Evolutionary conservation across 2,113 vertebrate genomes (phyloP).

Genomic region (Gallinago paraguaiae): DNA sequence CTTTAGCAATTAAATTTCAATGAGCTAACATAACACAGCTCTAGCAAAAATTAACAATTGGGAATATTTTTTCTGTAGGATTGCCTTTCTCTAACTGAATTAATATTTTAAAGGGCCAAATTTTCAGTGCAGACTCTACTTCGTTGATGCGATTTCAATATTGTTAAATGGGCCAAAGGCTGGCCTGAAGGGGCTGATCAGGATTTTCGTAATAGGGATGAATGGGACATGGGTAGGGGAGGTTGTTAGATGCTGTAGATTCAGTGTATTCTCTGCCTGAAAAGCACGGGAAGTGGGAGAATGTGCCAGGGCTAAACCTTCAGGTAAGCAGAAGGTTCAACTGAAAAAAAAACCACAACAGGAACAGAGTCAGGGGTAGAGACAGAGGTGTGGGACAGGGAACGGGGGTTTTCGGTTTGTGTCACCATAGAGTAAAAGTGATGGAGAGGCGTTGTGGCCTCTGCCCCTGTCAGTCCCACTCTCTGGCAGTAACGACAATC

Average conservation of each 20-base stretch:
- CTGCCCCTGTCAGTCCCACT: neutral
- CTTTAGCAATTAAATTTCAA: conserved; percentile 77
- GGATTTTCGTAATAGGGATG: neutral
- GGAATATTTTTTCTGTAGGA: conserved; percentile 43
- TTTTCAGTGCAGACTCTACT: neutral
- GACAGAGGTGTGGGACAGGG: accelerated
- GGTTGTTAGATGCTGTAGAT: neutral
- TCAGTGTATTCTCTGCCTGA: neutral
- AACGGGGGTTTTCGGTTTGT: neutral
- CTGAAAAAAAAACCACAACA: neutral
- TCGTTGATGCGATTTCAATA: neutral
- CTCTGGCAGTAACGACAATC: neutral
- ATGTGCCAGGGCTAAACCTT: neutral
- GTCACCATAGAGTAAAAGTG: neutral
- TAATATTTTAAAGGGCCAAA: neutral
- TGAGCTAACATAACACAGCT: conserved; percentile 67
- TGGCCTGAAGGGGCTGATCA: neutral
- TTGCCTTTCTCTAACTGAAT: neutral
- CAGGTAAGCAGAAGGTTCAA: neutral
- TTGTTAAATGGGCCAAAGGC: neutral
- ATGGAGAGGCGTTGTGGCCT: neutral
- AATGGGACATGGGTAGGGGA: neutral
- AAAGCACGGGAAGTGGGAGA: neutral
- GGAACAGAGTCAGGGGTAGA: neutral
- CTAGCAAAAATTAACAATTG: conserved; percentile 67